Base-by-base conservation (phyloP, 2,797 vertebrate species). In the Coracias cyanogaster region DNA sequence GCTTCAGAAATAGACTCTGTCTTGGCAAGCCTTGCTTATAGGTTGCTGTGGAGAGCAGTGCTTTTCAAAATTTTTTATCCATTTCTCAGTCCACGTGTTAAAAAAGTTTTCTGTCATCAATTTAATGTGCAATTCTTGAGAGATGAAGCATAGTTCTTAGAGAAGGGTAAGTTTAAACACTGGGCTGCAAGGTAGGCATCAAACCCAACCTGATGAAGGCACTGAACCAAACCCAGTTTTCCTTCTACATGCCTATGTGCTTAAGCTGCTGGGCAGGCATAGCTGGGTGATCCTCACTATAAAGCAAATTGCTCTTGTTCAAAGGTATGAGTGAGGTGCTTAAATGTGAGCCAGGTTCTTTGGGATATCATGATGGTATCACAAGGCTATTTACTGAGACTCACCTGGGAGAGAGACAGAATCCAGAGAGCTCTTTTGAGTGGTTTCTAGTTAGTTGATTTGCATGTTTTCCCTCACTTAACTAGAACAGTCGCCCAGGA, bases 1-100 rank as follows among this genome's bases (percentile, higher is more conserved):
- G 57, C 51, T 90, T 45, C 57, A 70, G 65, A 74, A 78, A 45
- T 31, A 76, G 52, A 29, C 18, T 24, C 9, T 67, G 61, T 72
- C 29, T 39, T 93, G 37, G 13, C 33, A n/a, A 82, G n/a, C 24
- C 51, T 82, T 0, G 0, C 15, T 41, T n/a, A 10, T 0, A 79
- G 4, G 13, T 51, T 84, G 35, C n/a, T 15, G 0, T 39, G 64
- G 17, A 76, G 33, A 20, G 21, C 58, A 37, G 3, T 19, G 33
- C 33, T 76, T 78, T 55, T 45, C 26, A 71, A 73, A 18, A 0
- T 1, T 60, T 86, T 86, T 62, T 39, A 33, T 46, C 29, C 26
- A 3, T 89, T 91, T 92, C 37, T 74, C 22, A 22, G 37, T 92
- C 28, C 31, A 43, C 1, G 0, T 78, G 22, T 46, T 71, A 55